Conservation (phyloP, 2,888 invertebrate species). For the Mythimna lalbum region DNA sequence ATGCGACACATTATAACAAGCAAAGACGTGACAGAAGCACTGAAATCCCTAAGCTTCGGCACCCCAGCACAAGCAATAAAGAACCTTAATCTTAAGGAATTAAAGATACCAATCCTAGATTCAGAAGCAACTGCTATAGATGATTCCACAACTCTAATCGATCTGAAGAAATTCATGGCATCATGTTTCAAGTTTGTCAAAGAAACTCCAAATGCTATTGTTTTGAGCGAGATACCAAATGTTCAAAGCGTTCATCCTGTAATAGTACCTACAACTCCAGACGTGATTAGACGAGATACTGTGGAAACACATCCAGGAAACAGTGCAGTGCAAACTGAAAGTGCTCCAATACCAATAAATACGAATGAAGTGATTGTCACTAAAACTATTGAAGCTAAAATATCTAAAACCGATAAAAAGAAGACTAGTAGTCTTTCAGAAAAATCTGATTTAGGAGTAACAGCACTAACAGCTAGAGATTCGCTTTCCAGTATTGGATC, state of each 20-base stretch:
- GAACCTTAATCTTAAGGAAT: slow-evolving; percentile 73
- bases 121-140: slow-evolving; percentile 64
- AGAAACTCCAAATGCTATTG: slow-evolving; percentile 66
- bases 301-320: slow-evolving; percentile 72
- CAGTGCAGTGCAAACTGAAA: slow-evolving; percentile 68
- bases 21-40: slow-evolving; percentile 81
- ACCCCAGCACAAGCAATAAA: slow-evolving; percentile 67
- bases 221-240: slow-evolving; percentile 70
- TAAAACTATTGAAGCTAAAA: slow-evolving; percentile 71
- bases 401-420: slow-evolving; percentile 79
- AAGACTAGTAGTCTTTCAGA: slow-evolving; percentile 79
- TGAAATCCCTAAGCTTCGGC: slow-evolving; percentile 80
- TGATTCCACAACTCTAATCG: slow-evolving; percentile 76
- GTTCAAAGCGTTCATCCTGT: slow-evolving; percentile 70
- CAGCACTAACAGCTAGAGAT: slow-evolving; percentile 73
- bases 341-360: slow-evolving; percentile 57
- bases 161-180: slow-evolving; percentile 83
- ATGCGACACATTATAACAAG: slow-evolving; percentile 81
- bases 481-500: slow-evolving; percentile 90
- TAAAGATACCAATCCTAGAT: slow-evolving; percentile 75
- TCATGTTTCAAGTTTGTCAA: slow-evolving; percentile 82
- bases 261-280: slow-evolving; percentile 43
- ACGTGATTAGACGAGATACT: slow-evolving; percentile 49
- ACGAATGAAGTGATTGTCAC: slow-evolving; percentile 79
- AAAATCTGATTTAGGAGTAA: slow-evolving; percentile 78